phyloP scores from a whole-genome alignment of 2,888 invertebrate genomes.

The Macaria notata region DNA sequence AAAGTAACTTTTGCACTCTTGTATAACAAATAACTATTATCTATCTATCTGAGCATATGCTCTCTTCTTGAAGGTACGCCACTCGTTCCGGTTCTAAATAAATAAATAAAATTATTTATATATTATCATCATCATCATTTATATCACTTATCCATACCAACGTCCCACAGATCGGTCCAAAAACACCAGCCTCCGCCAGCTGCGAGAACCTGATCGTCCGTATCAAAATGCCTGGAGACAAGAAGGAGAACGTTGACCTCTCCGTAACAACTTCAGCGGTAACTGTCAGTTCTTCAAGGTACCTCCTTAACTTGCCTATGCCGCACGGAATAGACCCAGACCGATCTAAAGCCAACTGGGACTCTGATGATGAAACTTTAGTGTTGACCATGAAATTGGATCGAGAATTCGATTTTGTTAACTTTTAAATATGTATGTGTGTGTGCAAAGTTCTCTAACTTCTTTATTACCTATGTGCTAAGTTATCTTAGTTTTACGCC shows the following conservation, averaged over 20 bases:
- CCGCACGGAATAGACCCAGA: constrained; percentile 93
- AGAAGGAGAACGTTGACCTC: constrained; percentile 88
- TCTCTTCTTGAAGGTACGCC: too few relatives aligned
- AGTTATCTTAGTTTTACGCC: too few relatives aligned
- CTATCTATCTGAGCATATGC: too few relatives aligned
- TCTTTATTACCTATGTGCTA: too few relatives aligned
- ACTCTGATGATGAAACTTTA: constrained; percentile 84
- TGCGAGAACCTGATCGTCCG: constrained; percentile 94
- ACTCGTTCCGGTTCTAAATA: too few relatives aligned
- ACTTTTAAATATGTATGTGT: constrained; percentile 84
- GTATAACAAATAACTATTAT: too few relatives aligned
- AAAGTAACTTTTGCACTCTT: too few relatives aligned
- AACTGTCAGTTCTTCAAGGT: constrained; percentile 84
- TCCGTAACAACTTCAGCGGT: constrained; percentile 84
- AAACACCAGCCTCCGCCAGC: constrained; percentile 89
- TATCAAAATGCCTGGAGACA: constrained; percentile 89
- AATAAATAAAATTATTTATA: too few relatives aligned
- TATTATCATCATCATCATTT: too few relatives aligned
- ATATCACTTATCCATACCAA: too few relatives aligned
- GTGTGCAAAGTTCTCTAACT: too few relatives aligned
- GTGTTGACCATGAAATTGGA: constrained; percentile 87
- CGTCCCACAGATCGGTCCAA: constrained; percentile 86
- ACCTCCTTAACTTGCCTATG: constrained; percentile 87
- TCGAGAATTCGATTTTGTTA: constrained; percentile 92
- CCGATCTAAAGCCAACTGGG: constrained; percentile 90